Evolutionary conservation across 1,140 invertebrate species (phyloP).

Genomic region (Drosophila parvula): DNA sequence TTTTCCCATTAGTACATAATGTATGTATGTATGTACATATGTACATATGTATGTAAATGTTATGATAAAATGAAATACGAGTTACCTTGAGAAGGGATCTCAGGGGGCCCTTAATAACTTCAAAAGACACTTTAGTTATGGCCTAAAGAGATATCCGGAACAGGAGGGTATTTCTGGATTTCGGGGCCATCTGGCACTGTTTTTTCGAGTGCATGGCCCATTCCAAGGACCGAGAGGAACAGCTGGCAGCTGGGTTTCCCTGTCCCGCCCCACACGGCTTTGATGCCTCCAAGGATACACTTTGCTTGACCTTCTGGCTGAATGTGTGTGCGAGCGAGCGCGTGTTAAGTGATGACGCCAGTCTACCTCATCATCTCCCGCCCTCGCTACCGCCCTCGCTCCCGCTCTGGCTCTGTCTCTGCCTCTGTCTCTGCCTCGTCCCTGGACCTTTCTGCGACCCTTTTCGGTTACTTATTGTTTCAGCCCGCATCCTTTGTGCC

Average conservation of each 20-base stretch:
- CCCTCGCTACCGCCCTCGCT: neutral
- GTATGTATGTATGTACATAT: too few species aligned
- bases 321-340: conserved; percentile 24
- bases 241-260: conserved; percentile 56
- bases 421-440: too few species aligned
- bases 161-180: neutral
- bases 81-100: neutral
- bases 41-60: neutral
- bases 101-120: too few species aligned
- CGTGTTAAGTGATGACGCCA: conserved; percentile 74
- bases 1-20: too few species aligned
- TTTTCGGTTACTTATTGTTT: conserved; percentile 67
- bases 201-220: neutral
- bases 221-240: conserved; percentile 53
- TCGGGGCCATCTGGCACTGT: neutral
- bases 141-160: neutral
- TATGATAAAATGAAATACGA: neutral
- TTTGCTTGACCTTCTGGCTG: conserved; percentile 69
- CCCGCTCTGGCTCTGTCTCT: neutral
- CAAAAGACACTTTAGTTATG: neutral
- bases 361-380: conserved; percentile 6
- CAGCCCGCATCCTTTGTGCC: conserved; percentile 59
- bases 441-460: conserved; percentile 19
- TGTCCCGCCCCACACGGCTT: conserved; percentile 35
- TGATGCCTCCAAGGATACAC: conserved; percentile 72